Base-by-base conservation (phyloP, 1,140 invertebrate genomes). In the Dendrolimus kikuchii region DNA sequence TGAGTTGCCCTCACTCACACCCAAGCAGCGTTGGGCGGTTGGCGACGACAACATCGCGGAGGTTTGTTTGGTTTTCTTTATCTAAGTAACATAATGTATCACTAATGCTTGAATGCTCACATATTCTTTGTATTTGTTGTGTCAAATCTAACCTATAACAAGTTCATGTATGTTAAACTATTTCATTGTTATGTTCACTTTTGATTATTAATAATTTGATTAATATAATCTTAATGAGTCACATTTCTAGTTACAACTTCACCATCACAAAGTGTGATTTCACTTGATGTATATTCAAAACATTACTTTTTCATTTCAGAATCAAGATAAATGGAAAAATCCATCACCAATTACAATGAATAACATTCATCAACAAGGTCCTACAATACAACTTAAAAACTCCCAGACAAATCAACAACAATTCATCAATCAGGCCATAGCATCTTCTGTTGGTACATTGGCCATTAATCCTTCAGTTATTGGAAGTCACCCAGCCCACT, bases 31-130 rank as follows among this genome's bases (percentile, higher is more conserved):
- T 60, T 96, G 95, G 95, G 91, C 93, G 42, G 87, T 93, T 40
- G 94, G 93, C 48, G 94, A 95, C 83, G 94, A 95, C 78, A 91
- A 91, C 70, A 91, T 94, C 62, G 90, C 94, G 59, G 94, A 95
- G 88, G 93, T 83, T 71, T 60, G 78, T 80, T 60, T 59, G 46
- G 38, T 39, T 41, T 40, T 44, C 49, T 7, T 37, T 41, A 45
- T n/a, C 43, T 45, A 45, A 10, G n/a, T 5, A 45, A n/a, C 43
- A 45, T 10, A 8, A n/a, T 23, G 23, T 23, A 23, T 23, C 23
- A 23, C 1, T 23, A 23, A 23, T 23, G 23, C 23, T 2, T 23
- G 1, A 23, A 3, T n/a, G n/a, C n/a, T n/a, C n/a, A n/a, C n/a
- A n/a, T 23, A 23, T 23, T 23, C 23, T 23, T 23, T 23, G 23